Conservation (phyloP, 2,113 vertebrate genomes). For the human region GRCh38 chr22:39576501-39577000, state of each 20-base stretch:
- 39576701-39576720: neutral
- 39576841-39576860: neutral
- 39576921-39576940: neutral
- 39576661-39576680: rapidly evolving
- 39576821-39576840: neutral
- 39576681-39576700: neutral
- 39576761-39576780: neutral
- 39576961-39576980: too few species aligned
- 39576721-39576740: neutral
- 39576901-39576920: neutral
- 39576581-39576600: neutral
- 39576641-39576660: neutral
- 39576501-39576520: neutral
- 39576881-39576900: neutral
- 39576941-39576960: too few species aligned
- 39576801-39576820: too few species aligned
- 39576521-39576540: rapidly evolving
- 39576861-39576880: neutral
- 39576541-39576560: neutral
- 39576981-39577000: too few species aligned
- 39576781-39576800: rapidly evolving
- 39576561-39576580: rapidly evolving
- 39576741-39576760: neutral
- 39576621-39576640: neutral
- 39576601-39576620: neutral